Conservation (phyloP, 2,797 vertebrate species). For the Yasuhikotakia modesta region DNA sequence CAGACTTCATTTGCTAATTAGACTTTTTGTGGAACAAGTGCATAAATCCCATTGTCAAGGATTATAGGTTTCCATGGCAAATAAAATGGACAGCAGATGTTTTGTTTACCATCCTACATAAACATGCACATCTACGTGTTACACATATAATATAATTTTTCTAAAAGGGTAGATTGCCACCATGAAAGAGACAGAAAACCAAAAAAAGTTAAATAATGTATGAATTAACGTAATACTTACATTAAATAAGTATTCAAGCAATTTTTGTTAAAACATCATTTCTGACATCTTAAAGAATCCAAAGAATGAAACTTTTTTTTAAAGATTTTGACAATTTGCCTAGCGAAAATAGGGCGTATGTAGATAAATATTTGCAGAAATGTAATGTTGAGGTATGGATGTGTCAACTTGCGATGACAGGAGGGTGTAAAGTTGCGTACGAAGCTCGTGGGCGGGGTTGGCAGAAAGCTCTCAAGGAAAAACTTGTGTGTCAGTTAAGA, state of each 20-base stretch:
- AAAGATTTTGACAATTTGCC: neutral
- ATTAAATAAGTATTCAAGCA: too few relatives aligned
- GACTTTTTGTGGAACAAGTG: neutral
- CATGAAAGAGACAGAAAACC: too few relatives aligned
- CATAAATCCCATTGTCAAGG: neutral
- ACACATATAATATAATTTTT: neutral
- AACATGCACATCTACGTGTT: neutral
- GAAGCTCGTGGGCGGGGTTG: slow-evolving; percentile 40
- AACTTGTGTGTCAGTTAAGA: slow-evolving; percentile 30
- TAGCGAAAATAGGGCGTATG: neutral
- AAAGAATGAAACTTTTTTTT: too few relatives aligned
- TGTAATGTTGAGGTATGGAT: slow-evolving; percentile 8
- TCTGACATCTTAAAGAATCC: neutral
- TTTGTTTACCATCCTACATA: neutral
- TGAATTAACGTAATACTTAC: neutral
- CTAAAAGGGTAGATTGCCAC: neutral
- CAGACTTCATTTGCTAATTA: neutral
- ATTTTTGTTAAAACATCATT: neutral
- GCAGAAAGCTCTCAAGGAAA: slow-evolving; percentile 12
- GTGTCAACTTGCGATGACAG: slow-evolving; percentile 38
- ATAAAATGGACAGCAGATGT: slow-evolving; percentile 4
- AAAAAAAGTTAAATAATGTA: too few relatives aligned
- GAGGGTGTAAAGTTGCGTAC: slow-evolving; percentile 1
- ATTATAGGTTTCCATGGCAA: neutral
- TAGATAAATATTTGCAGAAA: slow-evolving; percentile 7